Evolutionary conservation across 2,797 vertebrate genomes (phyloP).

Genomic region (Jordanella pulchra): DNA sequence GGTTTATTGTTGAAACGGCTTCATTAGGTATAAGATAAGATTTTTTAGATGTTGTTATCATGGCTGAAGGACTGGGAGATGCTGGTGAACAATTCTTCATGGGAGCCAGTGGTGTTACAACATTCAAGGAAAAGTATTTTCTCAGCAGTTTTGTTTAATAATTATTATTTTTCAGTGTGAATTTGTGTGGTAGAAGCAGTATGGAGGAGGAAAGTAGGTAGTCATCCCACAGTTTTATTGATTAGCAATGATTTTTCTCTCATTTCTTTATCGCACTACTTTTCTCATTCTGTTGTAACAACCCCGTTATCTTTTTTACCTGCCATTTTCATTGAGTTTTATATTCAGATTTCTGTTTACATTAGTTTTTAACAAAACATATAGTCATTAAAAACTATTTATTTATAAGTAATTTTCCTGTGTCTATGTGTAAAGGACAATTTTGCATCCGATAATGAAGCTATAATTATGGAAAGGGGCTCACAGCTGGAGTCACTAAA

Average conservation of each 20-base stretch:
- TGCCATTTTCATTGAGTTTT: neutral
- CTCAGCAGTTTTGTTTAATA: too few species aligned
- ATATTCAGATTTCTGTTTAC: neutral
- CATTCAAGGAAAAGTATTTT: neutral
- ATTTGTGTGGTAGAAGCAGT: neutral
- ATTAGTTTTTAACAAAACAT: neutral
- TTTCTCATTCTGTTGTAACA: neutral
- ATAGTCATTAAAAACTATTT: neutral
- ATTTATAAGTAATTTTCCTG: neutral
- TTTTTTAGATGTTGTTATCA: neutral
- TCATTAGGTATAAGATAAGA: neutral
- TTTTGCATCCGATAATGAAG: neutral
- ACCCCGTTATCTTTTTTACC: neutral
- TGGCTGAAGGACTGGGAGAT: neutral
- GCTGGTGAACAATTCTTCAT: neutral
- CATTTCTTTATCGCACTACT: neutral
- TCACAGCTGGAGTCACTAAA: neutral
- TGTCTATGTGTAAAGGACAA: neutral
- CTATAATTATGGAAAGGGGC: neutral
- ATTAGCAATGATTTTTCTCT: neutral
- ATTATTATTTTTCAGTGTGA: neutral
- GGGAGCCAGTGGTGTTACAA: neutral
- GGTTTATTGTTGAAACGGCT: neutral
- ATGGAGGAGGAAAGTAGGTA: neutral
- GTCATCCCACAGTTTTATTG: neutral